These are phyloP conservation scores for Spinus olivaceus DNA, from an alignment of 2,797 vertebrate species.

Conservation along the genomic window DNA sequence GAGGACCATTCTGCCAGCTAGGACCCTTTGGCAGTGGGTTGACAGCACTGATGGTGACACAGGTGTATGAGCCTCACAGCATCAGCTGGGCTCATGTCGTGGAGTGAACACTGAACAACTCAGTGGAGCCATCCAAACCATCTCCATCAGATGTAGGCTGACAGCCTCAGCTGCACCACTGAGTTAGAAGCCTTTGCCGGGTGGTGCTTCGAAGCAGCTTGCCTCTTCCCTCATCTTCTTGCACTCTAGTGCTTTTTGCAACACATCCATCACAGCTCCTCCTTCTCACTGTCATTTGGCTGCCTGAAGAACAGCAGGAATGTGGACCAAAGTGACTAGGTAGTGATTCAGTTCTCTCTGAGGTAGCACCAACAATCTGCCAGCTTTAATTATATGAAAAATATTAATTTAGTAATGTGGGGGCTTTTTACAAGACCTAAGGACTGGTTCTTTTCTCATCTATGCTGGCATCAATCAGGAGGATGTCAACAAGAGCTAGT, in stretches of 20 bases:
- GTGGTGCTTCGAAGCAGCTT: neutral
- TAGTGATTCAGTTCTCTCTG: neutral
- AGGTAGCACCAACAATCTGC: neutral
- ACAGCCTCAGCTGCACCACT: neutral
- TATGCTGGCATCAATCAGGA: neutral
- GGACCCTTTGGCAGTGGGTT: fast-evolving
- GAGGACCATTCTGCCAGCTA: fast-evolving
- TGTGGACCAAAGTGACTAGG: neutral
- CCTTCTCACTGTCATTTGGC: neutral
- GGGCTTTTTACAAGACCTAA: neutral
- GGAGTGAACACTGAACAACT: neutral
- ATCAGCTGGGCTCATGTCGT: neutral
- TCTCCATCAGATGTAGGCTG: neutral
- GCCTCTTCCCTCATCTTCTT: neutral
- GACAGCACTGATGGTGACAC: fast-evolving
- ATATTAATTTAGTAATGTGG: neutral
- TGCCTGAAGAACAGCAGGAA: neutral
- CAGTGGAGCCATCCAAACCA: neutral
- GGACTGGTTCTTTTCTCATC: neutral
- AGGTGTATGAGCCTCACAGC: neutral
- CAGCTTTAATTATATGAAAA: neutral
- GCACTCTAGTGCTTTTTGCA: neutral
- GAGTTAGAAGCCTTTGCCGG: neutral
- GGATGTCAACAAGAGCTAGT: neutral
- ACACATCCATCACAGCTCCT: neutral